phyloP scores from a whole-genome alignment of 2,113 vertebrate genomes.

The Crotalus viridis region DNA sequence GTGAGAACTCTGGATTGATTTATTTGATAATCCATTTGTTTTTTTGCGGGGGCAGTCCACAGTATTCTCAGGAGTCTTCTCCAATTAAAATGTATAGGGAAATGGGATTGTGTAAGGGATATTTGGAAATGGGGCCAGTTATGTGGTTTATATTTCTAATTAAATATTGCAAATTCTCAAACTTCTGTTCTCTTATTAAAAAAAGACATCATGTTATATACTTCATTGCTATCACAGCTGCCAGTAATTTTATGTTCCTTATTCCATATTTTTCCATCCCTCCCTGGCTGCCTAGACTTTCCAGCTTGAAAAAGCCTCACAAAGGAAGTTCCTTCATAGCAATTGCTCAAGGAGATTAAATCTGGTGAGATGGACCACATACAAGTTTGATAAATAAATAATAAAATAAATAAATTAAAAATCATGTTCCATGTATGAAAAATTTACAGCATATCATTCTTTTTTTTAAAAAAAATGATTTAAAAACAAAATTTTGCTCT shows the following conservation, averaged over 20 bases:
- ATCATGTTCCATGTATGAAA: not conserved
- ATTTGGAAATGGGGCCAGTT: not conserved
- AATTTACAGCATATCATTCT: not conserved
- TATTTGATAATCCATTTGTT: not conserved
- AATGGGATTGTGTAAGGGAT: not conserved
- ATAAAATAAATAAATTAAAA: not conserved
- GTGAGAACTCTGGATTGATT: not conserved
- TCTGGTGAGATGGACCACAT: too few relatives aligned
- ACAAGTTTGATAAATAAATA: too few relatives aligned
- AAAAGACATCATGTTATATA: not conserved
- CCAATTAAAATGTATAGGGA: too few relatives aligned
- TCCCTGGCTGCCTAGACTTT: not conserved
- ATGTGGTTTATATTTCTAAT: not conserved
- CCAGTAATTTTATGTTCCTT: not conserved
- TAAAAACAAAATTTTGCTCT: not conserved
- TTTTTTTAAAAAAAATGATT: not conserved
- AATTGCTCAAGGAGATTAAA: not conserved
- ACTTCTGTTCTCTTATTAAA: not conserved
- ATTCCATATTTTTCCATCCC: not conserved
- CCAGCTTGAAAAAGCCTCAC: not conserved
- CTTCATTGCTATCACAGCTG: not conserved
- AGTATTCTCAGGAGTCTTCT: not conserved
- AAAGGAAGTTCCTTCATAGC: not conserved
- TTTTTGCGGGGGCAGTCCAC: not conserved
- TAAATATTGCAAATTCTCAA: not conserved